Percentiles rank a stretch among this genome's conserved stretches.
Evolutionary conservation across 2,888 invertebrate genomes (phyloP).

Genomic region (Rhimphoctona megacephalus): DNA sequence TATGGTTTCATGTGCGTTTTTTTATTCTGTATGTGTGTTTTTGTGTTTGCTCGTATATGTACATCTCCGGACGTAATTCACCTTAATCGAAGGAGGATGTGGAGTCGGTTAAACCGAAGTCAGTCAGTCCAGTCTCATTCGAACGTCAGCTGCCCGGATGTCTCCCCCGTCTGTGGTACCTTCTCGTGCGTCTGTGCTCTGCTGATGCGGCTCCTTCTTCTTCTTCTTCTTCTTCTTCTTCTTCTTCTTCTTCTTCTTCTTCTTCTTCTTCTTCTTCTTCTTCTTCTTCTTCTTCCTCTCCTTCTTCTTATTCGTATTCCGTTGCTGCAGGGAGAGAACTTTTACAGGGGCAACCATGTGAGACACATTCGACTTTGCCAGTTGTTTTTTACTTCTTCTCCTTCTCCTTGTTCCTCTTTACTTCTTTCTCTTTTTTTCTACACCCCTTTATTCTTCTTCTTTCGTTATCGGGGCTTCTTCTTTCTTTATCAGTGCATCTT

Average conservation of each 20-base stretch:
- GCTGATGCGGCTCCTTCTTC: conserved; percentile 57
- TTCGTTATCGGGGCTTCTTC: neutral
- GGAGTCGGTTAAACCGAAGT: conserved; percentile 85
- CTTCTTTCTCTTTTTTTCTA: neutral
- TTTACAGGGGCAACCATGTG: conserved; percentile 83
- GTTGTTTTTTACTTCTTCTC: conserved; percentile 50
- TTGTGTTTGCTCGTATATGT: conserved; percentile 14
- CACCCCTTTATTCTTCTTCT: too few relatives aligned
- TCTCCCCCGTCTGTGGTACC: conserved; percentile 83
- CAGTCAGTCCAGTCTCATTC: conserved; percentile 83
- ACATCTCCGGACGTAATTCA: conserved; percentile 82
- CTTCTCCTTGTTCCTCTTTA: conserved; percentile 16
- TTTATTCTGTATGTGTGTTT: neutral
- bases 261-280: too few relatives aligned
- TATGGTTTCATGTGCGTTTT: conserved; percentile 2
- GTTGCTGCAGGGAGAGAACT: conserved; percentile 75
- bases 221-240: conserved; percentile 37
- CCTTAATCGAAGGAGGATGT: conserved; percentile 85
- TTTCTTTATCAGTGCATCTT: neutral
- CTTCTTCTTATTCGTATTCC: conserved; percentile 35
- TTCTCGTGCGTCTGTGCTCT: conserved; percentile 64
- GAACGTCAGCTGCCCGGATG: conserved; percentile 85
- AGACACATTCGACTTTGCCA: conserved; percentile 82
- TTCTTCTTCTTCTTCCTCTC: conserved; percentile 31
- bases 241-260: conserved; percentile 38